Evolutionary conservation across 2,888 invertebrate genomes (phyloP).

Genomic region (Acrocyrtus sp.): DNA sequence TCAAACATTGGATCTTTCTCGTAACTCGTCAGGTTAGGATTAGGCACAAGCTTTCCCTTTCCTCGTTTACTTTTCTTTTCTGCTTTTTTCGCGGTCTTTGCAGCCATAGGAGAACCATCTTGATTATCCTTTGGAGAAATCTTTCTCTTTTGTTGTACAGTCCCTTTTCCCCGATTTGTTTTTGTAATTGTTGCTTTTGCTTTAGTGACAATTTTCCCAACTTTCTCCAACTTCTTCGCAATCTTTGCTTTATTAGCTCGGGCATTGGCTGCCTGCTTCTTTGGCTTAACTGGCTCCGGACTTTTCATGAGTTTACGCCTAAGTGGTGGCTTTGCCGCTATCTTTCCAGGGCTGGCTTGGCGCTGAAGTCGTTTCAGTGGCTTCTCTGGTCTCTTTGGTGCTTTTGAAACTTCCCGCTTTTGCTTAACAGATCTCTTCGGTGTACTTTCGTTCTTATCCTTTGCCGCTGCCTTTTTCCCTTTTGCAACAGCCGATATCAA

Average conservation of each 20-base stretch:
- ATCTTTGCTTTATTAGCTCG: not conserved
- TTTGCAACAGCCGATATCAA: slow-evolving; percentile 2
- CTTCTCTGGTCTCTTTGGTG: slow-evolving; percentile 9
- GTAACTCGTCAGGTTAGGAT: slow-evolving; percentile 51
- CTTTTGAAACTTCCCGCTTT: not conserved
- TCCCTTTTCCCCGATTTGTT: not conserved
- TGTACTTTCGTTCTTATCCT: slow-evolving; percentile 18
- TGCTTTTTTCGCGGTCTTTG: not conserved
- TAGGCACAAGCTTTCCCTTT: slow-evolving; percentile 49
- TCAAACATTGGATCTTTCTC: slow-evolving; percentile 59
- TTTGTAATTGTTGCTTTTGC: not conserved
- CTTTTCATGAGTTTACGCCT: slow-evolving; percentile 15
- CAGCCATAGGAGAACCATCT: not conserved
- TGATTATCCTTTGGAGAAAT: not conserved
- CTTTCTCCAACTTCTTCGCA: slow-evolving; percentile 4
- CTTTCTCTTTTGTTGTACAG: slow-evolving; percentile 9
- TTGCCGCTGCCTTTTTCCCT: slow-evolving; percentile 8
- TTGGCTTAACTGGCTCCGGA: slow-evolving; percentile 16
- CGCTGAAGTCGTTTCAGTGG: slow-evolving; percentile 20
- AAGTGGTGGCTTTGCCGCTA: slow-evolving; percentile 3
- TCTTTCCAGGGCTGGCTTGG: not conserved
- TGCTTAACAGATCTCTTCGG: slow-evolving; percentile 11
- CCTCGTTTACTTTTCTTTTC: slow-evolving; percentile 3
- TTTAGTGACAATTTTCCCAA: not conserved
- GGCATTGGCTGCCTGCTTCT: not conserved